Evolutionary conservation across 2,797 vertebrate species (phyloP).

Genomic region (Coranthus polyacanthus): DNA sequence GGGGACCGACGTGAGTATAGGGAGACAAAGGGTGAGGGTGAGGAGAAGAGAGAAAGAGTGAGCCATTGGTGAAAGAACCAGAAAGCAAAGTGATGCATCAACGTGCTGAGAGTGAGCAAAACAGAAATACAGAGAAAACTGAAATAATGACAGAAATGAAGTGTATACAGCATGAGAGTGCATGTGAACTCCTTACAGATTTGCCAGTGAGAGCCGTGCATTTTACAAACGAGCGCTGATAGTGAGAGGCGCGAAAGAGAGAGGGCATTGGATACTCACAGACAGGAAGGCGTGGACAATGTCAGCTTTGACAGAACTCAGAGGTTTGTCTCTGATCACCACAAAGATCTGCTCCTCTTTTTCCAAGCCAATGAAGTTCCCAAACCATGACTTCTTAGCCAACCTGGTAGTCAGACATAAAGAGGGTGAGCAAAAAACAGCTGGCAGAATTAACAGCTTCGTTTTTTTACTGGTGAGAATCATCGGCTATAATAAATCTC

Average conservation of each 20-base stretch:
- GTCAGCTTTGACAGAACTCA: constrained; percentile 96
- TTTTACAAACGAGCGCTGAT: constrained; percentile 39
- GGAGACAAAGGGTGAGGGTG: constrained; percentile 81
- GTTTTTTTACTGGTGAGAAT: not conserved
- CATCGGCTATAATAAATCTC: not conserved
- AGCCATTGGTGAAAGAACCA: constrained; percentile 73
- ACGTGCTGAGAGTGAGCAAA: constrained; percentile 67
- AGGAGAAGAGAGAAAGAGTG: constrained; percentile 80
- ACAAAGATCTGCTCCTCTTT: constrained; percentile 97
- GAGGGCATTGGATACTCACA: constrained; percentile 80
- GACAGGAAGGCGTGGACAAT: constrained; percentile 96
- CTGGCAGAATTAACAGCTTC: not conserved
- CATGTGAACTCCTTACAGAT: constrained; percentile 32
- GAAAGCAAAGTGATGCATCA: constrained; percentile 62
- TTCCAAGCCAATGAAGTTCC: constrained; percentile 95
- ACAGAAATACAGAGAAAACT: constrained; percentile 63
- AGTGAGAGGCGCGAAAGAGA: constrained; percentile 37
- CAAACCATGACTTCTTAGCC: constrained; percentile 96
- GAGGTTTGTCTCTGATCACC: constrained; percentile 94
- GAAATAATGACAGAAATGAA: constrained; percentile 69
- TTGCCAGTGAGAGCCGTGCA: constrained; percentile 59
- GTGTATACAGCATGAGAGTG: constrained; percentile 53
- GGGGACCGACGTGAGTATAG: constrained; percentile 76
- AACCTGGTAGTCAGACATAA: constrained; percentile 78
- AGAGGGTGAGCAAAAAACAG: not conserved